These are phyloP conservation scores for Proteles cristata DNA, from an alignment of 2,113 vertebrate species.

Conservation along the genomic window DNA sequence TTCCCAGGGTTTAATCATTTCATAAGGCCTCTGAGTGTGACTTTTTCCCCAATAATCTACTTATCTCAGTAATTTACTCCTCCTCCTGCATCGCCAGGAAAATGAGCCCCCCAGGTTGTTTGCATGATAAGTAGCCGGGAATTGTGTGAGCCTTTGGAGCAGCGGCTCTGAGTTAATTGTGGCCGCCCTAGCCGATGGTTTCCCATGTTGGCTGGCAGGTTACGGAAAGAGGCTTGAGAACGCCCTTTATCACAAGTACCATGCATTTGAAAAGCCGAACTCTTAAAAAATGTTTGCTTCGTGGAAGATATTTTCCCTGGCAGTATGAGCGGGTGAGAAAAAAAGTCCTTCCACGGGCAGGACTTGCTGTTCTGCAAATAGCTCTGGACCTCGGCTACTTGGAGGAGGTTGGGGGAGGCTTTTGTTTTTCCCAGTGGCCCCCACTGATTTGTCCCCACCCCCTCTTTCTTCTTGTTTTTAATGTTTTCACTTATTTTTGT, in stretches of 20 bases:
- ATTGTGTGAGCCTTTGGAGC: constrained; percentile 82
- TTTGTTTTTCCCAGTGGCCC: constrained; percentile 58
- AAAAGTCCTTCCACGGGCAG: constrained; percentile 57
- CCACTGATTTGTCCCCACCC: background rate
- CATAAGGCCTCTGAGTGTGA: constrained; percentile 87
- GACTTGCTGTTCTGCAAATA: constrained; percentile 72
- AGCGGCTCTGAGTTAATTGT: constrained; percentile 84
- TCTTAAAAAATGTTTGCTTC: constrained; percentile 68
- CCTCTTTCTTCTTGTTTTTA: too few relatives aligned
- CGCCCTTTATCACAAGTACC: constrained; percentile 66
- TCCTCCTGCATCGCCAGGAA: constrained; percentile 81
- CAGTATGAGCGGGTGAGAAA: constrained; percentile 50
- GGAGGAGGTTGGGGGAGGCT: constrained; percentile 55
- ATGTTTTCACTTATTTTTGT: too few relatives aligned
- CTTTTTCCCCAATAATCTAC: constrained; percentile 90
- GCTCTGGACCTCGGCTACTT: constrained; percentile 55
- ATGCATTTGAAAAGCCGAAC: constrained; percentile 79
- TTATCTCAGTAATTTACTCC: constrained; percentile 87
- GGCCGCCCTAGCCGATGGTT: constrained; percentile 82
- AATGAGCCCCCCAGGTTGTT: constrained; percentile 88
- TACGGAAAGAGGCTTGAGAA: constrained; percentile 79
- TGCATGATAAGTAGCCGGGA: constrained; percentile 88
- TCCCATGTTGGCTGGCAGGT: constrained; percentile 83
- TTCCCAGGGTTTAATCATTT: constrained; percentile 90
- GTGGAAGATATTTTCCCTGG: constrained; percentile 66